Conservation (phyloP, 2,797 vertebrate genomes). For the Enteromius argenteus region DNA sequence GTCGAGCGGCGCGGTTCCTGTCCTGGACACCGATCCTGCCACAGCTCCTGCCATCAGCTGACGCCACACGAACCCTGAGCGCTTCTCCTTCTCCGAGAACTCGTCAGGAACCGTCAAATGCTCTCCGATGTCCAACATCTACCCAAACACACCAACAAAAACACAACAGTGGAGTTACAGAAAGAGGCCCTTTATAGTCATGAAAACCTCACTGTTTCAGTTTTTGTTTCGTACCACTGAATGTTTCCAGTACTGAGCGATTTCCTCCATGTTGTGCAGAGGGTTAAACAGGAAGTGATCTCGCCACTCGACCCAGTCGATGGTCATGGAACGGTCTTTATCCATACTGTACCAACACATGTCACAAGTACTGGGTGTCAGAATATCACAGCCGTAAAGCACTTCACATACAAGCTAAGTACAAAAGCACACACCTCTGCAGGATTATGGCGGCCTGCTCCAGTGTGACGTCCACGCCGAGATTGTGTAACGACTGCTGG, state of each 20-base stretch:
- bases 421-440: slow-evolving; percentile 77
- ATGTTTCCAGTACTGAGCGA: slow-evolving; percentile 89
- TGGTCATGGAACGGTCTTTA: slow-evolving; percentile 88
- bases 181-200: background rate
- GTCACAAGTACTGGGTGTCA: background rate
- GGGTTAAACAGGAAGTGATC: slow-evolving; percentile 91
- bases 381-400: background rate
- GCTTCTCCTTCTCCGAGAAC: slow-evolving; percentile 93
- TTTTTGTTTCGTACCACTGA: slow-evolving; percentile 78
- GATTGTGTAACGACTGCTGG: slow-evolving; percentile 81
- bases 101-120: slow-evolving; percentile 93
- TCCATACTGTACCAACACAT: slow-evolving; percentile 81
- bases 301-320: slow-evolving; percentile 91
- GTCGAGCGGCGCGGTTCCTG: slow-evolving; percentile 92
- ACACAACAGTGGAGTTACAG: background rate
- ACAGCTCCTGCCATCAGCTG: slow-evolving; percentile 91
- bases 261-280: slow-evolving; percentile 86
- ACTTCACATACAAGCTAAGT: background rate
- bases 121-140: slow-evolving; percentile 97
- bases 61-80: slow-evolving; percentile 92
- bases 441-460: slow-evolving; percentile 87
- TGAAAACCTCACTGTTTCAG: background rate
- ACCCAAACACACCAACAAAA: background rate
- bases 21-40: slow-evolving; percentile 91
- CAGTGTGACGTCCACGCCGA: slow-evolving; percentile 83